Evolutionary conservation across 2,888 invertebrate species (phyloP), one percentile per base, ranked within the genome.

Genomic region (Orthosia gracilis): DNA sequence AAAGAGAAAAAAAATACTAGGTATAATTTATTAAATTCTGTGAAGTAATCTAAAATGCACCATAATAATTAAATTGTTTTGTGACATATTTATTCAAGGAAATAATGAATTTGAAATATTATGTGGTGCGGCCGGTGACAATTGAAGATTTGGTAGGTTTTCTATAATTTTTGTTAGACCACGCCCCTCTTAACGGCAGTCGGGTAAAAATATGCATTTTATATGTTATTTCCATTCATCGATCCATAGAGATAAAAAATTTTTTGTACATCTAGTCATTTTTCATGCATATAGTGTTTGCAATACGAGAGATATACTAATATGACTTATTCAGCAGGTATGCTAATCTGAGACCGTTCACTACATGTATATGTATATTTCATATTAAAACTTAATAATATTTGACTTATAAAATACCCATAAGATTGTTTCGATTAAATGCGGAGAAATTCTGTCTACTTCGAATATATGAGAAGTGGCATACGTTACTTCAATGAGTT

Each of bases 341-440:
- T 5, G 13, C 31, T 67, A 17, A 52, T 31, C 23, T 52, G 17
- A 68, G 47, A 52, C 58, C 77, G 17, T 47, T n/a, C 3, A 31
- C 45, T 75, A 57, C 15, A 45, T 26, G 9, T 47, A 57, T 15
- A 45, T 26, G 9, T 47, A n/a, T 13, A 55, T 13, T 59, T 68
- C 3, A 26, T 54, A n/a, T 69, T 59, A 47, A 59, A 59, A 69
- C 47, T 49, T 68, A 77, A 40, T 57, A 52, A 59, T 26, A 69
- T 54, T 54, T 55, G 21, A 21, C 59, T 61, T 77, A 69, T 15
- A 54, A 59, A 76, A 21, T 74, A 75, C 54, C 54, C 26, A 45
- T 59, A 54, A 21, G 9, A 77, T 61, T 21, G 23, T 49, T 26
- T 52, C 31, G 23, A 59, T 49, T 59, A 40, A 4, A 18, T n/a